Evolutionary conservation across 1,140 invertebrate genomes (phyloP), one percentile per base, ranked within the genome.

Genomic region (Asobara japonica): DNA sequence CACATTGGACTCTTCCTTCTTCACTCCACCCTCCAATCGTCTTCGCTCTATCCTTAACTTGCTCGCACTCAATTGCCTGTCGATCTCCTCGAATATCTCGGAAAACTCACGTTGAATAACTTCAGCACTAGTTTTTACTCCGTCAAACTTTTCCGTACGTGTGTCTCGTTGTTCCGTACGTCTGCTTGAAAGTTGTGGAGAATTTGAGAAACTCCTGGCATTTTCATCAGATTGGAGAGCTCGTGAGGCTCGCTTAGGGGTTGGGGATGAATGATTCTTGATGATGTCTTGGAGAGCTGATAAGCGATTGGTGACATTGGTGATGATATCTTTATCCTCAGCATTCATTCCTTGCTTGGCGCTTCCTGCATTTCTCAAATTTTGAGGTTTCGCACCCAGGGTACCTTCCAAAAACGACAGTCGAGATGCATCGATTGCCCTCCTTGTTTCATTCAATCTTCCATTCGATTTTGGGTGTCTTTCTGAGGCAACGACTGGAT

Each of bases 31-130:
- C 22, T 65, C 65, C n/a, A 71, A 56, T 41, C 75, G 74, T 45
- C 3, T 3, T 69, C 38, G 16, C 62, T 61, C 36, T 16, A 13
- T 11, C 29, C 29, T 48, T 60, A 20, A 25, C 33, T 65, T 10
- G 25, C 74, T 81, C 1, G 76, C 74, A 51, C 77, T 77, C 4
- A 84, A 56, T 33, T 81, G 80, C 20, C 79, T 82, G 27, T 86
- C 84, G 22, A 87, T 85, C 65, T 85, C 83, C 11, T 83, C 75
- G 64, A 86, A 85, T 33, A 87, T 85, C 10, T 81, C 73, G 0
- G 76, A 80, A 66, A 87, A 86, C 41, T 86, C 82, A n/a, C 79
- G 77, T 16, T 83, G 65, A 29, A 74, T 67, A n/a, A 62, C 31
- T 71, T 74, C 68, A 18, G 25, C 30, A 51, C 25, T 30, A 29